Base-by-base conservation (phyloP, 53 echinoderm and acorn worm species). In the Paracentrotus lividus region DNA sequence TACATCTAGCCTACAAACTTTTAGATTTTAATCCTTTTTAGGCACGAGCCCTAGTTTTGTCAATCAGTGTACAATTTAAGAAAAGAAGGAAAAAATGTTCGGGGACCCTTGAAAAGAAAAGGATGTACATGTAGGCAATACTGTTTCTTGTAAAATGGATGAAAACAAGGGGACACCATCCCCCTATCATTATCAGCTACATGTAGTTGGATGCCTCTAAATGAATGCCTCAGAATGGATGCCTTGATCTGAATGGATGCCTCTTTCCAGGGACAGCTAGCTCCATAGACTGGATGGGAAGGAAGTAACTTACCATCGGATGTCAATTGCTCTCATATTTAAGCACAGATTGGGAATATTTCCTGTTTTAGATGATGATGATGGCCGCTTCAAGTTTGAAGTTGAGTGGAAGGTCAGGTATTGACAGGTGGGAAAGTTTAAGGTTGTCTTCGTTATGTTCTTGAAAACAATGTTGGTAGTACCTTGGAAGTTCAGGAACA, bases 251-350 rank as follows among this genome's bases (percentile, higher is more conserved):
- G 27, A 45, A 81, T 81, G 38, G 81, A 47, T 81, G n/a, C 81
- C 26, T 76, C 4, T 14, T 38, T 40, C 76, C 47, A n/a, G 24
- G 81, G 81, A 23, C 47, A 81, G 31, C 24, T 26, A 34, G 33
- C 32, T 33, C 16, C 33, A 20, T n/a, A 56, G 57, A 56, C 56
- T 5, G 87, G 55, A 29, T 8, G 21, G 87, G 87, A 87, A 87
- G 89, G 89, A 89, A 61, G 65, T 3, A 85, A 55, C 42, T n/a
- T 64, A 64, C 89, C 64, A 64, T 59, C 89, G 89, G 89, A 89
- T 60, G 44, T 89, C 89, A 89, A 89, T 89, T 89, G 89, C 89
- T 60, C 38, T 64, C 42, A 89, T 59, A 89, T 89, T 89, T 6
- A 57, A 32, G 55, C 40, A 2, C 57, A 57, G 87, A 54, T 87